Evolutionary conservation across 2,797 vertebrate species (phyloP).

Genomic region (Oophaga sylvatica): DNA sequence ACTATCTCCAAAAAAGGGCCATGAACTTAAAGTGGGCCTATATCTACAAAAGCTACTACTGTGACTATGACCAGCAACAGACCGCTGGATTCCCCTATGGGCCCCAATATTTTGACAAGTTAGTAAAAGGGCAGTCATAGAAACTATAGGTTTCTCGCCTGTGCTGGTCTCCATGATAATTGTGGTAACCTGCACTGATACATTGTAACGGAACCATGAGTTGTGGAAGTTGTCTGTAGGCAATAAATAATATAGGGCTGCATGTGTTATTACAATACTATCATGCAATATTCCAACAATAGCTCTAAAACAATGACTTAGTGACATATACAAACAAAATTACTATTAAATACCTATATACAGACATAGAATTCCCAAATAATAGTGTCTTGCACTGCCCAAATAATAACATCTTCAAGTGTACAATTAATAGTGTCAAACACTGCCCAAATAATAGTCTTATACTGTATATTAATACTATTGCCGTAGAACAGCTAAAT

Average conservation of each 20-base stretch:
- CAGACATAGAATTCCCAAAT: background rate
- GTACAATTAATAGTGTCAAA: background rate
- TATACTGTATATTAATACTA: background rate
- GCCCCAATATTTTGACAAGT: background rate
- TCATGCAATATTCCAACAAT: background rate
- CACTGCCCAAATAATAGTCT: no score
- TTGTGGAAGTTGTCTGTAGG: background rate
- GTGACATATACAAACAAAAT: background rate
- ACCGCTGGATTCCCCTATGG: background rate
- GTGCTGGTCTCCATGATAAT: background rate
- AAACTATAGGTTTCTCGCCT: background rate
- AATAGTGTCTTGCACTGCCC: background rate
- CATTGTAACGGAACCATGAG: background rate
- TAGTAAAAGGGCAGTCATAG: background rate
- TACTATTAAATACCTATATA: background rate
- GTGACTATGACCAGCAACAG: no score
- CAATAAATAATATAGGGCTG: background rate
- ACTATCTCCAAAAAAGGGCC: background rate
- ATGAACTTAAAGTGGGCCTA: background rate
- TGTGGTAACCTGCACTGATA: background rate
- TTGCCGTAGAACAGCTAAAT: no score
- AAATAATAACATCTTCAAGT: background rate
- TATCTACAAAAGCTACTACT: background rate
- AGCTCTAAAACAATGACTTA: background rate
- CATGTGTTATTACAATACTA: background rate